Conservation (phyloP, 2,888 invertebrate genomes). For the Psylliodes chrysocephalus region DNA sequence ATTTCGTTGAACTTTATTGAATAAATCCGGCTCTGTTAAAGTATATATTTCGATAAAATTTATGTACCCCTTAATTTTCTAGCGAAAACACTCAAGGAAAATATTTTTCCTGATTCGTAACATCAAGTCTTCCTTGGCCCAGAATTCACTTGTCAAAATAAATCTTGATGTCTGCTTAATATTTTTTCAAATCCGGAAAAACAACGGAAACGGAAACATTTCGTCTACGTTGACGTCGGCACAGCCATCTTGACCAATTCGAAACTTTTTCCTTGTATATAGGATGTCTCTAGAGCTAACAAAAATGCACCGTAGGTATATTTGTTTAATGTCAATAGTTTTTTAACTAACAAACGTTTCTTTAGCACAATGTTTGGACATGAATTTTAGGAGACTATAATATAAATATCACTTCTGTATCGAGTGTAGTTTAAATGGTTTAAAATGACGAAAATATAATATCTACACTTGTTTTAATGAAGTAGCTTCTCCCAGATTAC, state of each 20-base stretch:
- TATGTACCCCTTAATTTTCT: background rate
- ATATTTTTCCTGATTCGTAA: constrained; percentile 7
- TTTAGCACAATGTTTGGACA: no score
- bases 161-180: constrained; percentile 32
- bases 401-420: no score
- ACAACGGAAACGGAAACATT: constrained; percentile 43
- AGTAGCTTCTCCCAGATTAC: no score
- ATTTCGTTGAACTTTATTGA: no score
- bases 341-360: no score
- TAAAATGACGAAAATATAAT: no score
- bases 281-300: background rate
- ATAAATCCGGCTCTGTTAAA: no score
- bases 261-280: background rate
- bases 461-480: no score
- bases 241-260: constrained; percentile 29
- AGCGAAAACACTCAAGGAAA: background rate
- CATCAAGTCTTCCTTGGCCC: background rate
- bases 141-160: constrained; percentile 22
- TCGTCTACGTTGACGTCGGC: constrained; percentile 32
- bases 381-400: no score
- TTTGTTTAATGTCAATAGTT: no score
- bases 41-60: background rate
- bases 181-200: constrained; percentile 34
- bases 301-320: no score
- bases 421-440: no score